Evolutionary conservation across 1,140 invertebrate genomes (phyloP), one percentile per base, ranked within the genome.

Genomic region (Pseudoatta argentina): DNA sequence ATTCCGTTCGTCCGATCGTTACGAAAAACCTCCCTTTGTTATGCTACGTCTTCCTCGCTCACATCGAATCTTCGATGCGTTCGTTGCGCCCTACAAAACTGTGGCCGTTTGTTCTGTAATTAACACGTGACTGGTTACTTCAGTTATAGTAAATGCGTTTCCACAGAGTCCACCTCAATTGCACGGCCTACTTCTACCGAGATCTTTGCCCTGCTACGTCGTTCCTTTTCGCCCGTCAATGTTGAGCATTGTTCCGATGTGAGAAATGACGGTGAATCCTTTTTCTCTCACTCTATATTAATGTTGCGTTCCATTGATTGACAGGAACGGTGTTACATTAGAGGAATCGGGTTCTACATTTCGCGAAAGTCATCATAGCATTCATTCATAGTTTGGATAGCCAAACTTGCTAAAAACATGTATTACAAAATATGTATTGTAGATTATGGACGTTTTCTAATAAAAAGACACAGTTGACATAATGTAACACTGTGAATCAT

Each of bases 51-150:
- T 21, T 53, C 16, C 44, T 5, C 76, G 21, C 30, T n/a, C 24
- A 12, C 27, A 34, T 61, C 59, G 24, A 44, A 79, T 24, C 69
- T 76, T 39, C 64, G 34, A 44, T 7, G 10, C 64, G 67, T 76
- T 7, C 34, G 71, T 63, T n/a, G 48, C 57, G 69, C 89, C 90
- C 86, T 87, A 90, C 87, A 88, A 73, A 93, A 93, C 91, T 92
- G 86, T 91, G 87, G 87, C 82, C 88, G 93, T 92, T 94, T 94
- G 93, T 94, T 94, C 91, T 89, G 90, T 89, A 93, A 94, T 94
- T 94, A 94, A 89, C 93, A 94, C 71, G 69, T 91, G 72, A 82
- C 88, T 87, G 88, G 90, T 88, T 88, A 89, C 79, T 64, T 61
- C 48, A 61, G 71, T 79, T 87, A 69, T 91, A 91, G 91, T 21